Evolutionary conservation across 30 jellyfish, hydroid and myxozoan species (phyloP).

Genomic region (Morbakka virulenta): DNA sequence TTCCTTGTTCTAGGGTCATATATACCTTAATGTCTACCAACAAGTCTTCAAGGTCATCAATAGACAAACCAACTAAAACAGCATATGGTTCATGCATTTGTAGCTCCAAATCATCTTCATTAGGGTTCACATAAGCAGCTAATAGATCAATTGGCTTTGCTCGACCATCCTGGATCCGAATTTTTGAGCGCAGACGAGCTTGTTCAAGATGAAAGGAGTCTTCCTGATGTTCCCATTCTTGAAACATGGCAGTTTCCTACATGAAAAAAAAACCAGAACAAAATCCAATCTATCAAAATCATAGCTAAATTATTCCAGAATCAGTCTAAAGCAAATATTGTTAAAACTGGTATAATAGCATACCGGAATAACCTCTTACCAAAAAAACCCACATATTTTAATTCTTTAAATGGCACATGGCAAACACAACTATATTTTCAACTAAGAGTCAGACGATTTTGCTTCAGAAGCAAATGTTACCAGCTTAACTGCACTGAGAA

Average conservation of each 20-base stretch:
- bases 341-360: too few species aligned
- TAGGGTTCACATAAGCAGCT: conserved; percentile 97
- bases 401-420: too few species aligned
- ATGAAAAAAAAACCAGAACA: too few species aligned
- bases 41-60: conserved; percentile 95
- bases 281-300: too few species aligned
- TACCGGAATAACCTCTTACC: too few species aligned
- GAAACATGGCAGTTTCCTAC: conserved; percentile 86
- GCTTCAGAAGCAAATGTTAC: too few species aligned
- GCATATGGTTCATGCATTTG: conserved; percentile 99
- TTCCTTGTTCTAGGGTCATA: conserved; percentile 82
- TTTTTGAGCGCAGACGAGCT: conserved; percentile 89
- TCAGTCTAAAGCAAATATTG: too few species aligned
- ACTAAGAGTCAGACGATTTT: too few species aligned
- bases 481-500: too few species aligned
- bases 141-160: conserved; percentile 97
- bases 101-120: conserved; percentile 86
- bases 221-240: conserved; percentile 94
- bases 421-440: too few species aligned
- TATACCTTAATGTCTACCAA: conserved; percentile 91
- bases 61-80: conserved; percentile 85
- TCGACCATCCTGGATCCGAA: conserved; percentile 94
- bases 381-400: too few species aligned
- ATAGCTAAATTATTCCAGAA: too few species aligned
- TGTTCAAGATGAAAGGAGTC: conserved; percentile 85